A percentile compares a stretch with the other conserved stretches of the same genome.
These are phyloP conservation scores for Sycophila texana DNA, from an alignment of 2,888 invertebrate genomes.

Conservation along the genomic window DNA sequence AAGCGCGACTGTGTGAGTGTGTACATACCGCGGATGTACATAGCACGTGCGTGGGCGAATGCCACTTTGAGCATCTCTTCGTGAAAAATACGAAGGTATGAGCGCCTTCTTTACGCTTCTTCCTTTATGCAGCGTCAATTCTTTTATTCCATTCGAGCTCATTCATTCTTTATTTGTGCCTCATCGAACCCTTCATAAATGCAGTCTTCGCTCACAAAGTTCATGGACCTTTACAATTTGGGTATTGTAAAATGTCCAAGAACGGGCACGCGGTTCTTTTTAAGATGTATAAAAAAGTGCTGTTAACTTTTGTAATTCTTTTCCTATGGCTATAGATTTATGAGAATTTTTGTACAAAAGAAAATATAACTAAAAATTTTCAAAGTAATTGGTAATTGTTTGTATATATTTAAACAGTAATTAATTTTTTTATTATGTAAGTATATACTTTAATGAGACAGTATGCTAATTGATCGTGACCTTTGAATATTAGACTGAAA, in stretches of 20 bases:
- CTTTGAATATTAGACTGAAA: not conserved
- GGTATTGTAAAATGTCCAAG: not conserved
- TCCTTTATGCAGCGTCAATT: not conserved
- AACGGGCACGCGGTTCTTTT: not conserved
- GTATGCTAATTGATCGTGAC: not conserved
- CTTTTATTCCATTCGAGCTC: constrained; percentile 2
- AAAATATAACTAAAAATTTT: not conserved
- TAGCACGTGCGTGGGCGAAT: constrained; percentile 16
- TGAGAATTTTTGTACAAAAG: not conserved
- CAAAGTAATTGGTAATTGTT: not conserved
- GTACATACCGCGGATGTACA: not conserved
- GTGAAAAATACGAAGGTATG: constrained; percentile 2
- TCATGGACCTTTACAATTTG: not conserved
- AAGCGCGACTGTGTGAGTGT: not conserved
- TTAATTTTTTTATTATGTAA: not conserved
- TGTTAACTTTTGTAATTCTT: no score
- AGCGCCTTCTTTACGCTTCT: not conserved
- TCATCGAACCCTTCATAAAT: constrained; percentile 5
- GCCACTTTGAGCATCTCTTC: not conserved
- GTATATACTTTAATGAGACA: not conserved
- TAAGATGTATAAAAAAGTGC: not conserved
- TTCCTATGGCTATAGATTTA: no score
- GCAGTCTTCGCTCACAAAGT: not conserved
- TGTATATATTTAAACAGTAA: not conserved
- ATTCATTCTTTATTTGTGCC: not conserved